Evolutionary conservation across 2,113 vertebrate species (phyloP), one percentile per base, ranked within the genome.

Genomic region (Nannobrachium achirus): DNA sequence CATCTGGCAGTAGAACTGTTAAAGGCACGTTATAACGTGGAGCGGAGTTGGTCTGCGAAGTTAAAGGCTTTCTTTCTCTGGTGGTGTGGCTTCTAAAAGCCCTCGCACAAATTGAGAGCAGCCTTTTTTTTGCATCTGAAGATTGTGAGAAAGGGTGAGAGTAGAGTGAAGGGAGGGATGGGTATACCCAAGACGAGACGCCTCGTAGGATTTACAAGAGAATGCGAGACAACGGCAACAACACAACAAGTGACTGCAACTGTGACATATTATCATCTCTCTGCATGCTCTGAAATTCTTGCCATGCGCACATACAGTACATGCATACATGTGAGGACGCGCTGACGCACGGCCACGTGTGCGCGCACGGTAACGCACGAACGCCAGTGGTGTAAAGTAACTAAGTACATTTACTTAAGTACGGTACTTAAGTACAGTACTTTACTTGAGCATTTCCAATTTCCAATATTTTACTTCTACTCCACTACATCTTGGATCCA

Each of bases 61-160:
- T 68, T 66, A 64, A 81, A 69, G 88, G n/a, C n/a, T n/a, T n/a
- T n/a, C 82, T 86, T 87, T 88, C 74, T 69, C 79, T 16, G n/a
- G n/a, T n/a, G n/a, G n/a, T n/a, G 39, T 69, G 79, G 83, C 74
- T 83, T 84, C 76, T 81, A 72, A 83, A 77, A 83, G 74, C 83
- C 85, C 71, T 18, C 56, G 6, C 25, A 33, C 25, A 33, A 33
- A 33, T 33, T 33, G 25, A 33, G 25, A 33, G 25, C 25, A 33
- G n/a, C n/a, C n/a, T 33, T 3, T 33, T 5, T 33, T 33, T 33
- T 33, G 25, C 25, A 33, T 33, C 25, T 69, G 67, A 79, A 72
- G 68, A 58, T 48, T 56, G 79, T 39, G 68, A 83, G 73, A 75
- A 71, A 67, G 71, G 80, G 66, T 56, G 79, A 76, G 69, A 66